Conservation (phyloP, 2,888 invertebrate genomes). For the Pterostichus madidus region DNA sequence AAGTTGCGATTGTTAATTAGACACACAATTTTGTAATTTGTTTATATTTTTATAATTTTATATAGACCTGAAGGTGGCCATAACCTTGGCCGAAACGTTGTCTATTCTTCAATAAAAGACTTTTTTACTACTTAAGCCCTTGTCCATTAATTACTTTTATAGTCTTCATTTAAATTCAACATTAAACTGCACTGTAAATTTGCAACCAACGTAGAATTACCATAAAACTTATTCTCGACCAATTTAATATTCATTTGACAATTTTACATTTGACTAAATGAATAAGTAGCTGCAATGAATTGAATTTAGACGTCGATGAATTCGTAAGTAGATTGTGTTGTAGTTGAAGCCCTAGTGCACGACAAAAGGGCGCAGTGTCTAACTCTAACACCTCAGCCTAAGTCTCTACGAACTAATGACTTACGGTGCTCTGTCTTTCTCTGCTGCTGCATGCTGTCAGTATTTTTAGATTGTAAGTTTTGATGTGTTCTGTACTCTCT, state of each 20-base stretch:
- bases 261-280: background rate
- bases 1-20: too few relatives aligned
- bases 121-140: too few relatives aligned
- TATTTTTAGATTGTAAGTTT: conserved; percentile 22
- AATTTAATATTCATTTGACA: conserved; percentile 2
- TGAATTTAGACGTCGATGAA: background rate
- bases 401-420: conserved; percentile 51
- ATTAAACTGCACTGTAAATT: too few relatives aligned
- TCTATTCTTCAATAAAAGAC: too few relatives aligned
- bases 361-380: conserved; percentile 15
- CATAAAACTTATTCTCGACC: background rate
- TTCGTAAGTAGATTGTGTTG: conserved; percentile 5
- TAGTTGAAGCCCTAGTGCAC: conserved; percentile 25
- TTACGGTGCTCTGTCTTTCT: conserved; percentile 39
- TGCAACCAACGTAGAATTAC: too few relatives aligned
- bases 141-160: too few relatives aligned
- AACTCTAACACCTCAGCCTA: conserved; percentile 33
- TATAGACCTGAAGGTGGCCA: too few relatives aligned
- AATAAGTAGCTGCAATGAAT: background rate
- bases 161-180: too few relatives aligned
- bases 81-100: too few relatives aligned
- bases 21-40: too few relatives aligned
- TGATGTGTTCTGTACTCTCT: background rate
- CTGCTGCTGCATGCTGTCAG: conserved; percentile 44
- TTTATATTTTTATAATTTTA: too few relatives aligned